Percentiles rank a stretch among this genome's conserved stretches.
Conservation (phyloP, 2,888 invertebrate genomes). For the Dryomyza anilis region DNA sequence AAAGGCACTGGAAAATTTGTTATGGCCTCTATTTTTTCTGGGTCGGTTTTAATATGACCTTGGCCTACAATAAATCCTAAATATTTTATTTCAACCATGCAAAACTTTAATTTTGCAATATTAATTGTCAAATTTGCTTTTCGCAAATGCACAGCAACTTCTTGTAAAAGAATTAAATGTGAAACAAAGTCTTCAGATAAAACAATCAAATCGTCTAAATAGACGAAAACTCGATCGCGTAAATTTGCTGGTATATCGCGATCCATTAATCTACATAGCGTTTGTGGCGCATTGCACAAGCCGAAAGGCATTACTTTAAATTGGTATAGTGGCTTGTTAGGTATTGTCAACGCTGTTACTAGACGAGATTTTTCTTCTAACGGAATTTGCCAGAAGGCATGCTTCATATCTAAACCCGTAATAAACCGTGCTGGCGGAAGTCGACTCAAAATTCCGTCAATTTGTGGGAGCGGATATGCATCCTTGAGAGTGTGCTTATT, state of each 20-base stretch:
- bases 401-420: not conserved
- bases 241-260: conserved; percentile 13
- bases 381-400: not conserved
- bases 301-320: not conserved
- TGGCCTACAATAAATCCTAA: conserved; percentile 27
- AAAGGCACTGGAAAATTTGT: conserved; percentile 26
- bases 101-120: conserved; percentile 23
- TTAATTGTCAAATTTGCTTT: conserved; percentile 27
- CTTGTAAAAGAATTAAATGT: conserved; percentile 8
- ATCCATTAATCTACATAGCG: not conserved
- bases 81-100: conserved; percentile 25
- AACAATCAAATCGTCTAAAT: conserved; percentile 25
- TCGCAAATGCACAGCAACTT: conserved; percentile 10
- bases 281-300: not conserved
- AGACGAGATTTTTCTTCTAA: not conserved
- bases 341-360: conserved; percentile 4
- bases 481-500: conserved; percentile 31
- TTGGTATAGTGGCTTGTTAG: not conserved
- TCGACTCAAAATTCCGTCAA: not conserved
- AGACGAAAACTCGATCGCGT: conserved; percentile 19
- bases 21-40: conserved; percentile 17
- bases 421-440: not conserved
- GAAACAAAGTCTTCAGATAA: conserved; percentile 14
- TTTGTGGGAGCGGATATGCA: not conserved
- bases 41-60: conserved; percentile 27